phyloP scores from a whole-genome alignment of 2,888 invertebrate species.

The Drosophila suboccidentalis region DNA sequence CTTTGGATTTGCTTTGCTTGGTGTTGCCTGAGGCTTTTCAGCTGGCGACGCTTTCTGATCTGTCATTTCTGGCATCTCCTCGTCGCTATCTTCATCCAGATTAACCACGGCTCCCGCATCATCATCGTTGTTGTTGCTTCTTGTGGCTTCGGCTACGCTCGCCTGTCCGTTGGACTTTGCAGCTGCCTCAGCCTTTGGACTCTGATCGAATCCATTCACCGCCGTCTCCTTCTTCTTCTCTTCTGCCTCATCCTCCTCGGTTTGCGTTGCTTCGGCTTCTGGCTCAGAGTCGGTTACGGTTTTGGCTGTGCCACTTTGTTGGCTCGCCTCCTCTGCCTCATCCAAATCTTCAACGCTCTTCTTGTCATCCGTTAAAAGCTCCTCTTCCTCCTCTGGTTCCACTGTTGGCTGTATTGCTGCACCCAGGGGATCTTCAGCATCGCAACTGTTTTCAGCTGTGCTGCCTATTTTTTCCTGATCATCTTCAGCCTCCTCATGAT shows the following conservation, averaged over 20 bases:
- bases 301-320: constrained; percentile 62
- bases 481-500: constrained; percentile 69
- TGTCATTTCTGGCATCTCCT: constrained; percentile 63
- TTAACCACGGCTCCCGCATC: constrained; percentile 70
- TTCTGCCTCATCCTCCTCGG: constrained; percentile 37
- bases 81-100: constrained; percentile 82
- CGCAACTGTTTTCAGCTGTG: constrained; percentile 74
- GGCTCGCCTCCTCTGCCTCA: constrained; percentile 53
- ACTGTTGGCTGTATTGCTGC: constrained; percentile 43
- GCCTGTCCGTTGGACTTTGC: constrained; percentile 68
- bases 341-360: constrained; percentile 42
- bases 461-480: constrained; percentile 74
- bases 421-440: constrained; percentile 74
- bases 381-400: constrained; percentile 6
- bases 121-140: constrained; percentile 28
- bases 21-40: constrained; percentile 16
- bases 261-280: constrained; percentile 45
- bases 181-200: constrained; percentile 43
- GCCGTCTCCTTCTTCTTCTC: constrained; percentile 49
- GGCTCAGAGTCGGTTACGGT: constrained; percentile 53
- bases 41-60: constrained; percentile 16
- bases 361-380: constrained; percentile 29
- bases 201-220: constrained; percentile 64
- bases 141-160: constrained; percentile 43
- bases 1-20: constrained; percentile 34